These are phyloP conservation scores for Heterotilapia buettikoferi DNA, from an alignment of 2,113 vertebrate species.

Conservation along the genomic window DNA sequence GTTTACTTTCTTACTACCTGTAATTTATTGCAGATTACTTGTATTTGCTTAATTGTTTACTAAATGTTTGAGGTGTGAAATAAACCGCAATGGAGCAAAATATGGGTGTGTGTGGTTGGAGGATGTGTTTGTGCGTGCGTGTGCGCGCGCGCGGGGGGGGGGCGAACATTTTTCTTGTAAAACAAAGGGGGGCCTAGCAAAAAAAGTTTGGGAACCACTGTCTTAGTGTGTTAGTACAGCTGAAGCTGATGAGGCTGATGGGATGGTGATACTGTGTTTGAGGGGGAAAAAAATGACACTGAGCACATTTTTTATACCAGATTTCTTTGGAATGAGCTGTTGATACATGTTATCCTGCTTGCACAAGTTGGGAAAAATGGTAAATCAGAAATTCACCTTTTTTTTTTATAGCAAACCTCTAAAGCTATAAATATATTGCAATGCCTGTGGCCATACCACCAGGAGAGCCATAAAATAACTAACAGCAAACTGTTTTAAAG, in stretches of 20 bases:
- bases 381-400: neutral
- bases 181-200: neutral
- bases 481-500: neutral
- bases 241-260: neutral
- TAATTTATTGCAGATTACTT: neutral
- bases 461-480: neutral
- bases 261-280: neutral
- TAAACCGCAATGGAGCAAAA: neutral
- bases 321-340: neutral
- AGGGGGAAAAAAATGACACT: neutral
- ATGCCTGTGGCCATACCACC: neutral
- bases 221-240: neutral
- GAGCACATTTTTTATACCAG: neutral
- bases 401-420: neutral
- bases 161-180: neutral
- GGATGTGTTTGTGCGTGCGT: too few species aligned
- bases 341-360: neutral
- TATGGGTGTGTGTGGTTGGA: neutral
- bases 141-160: fast-evolving
- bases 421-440: neutral
- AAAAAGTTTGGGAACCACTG: neutral
- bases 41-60: neutral
- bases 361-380: neutral
- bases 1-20: neutral
- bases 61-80: neutral